These are phyloP conservation scores for Pocillopora damicornis DNA, from an alignment of 64 coral and sea anemone species.

Conservation along the genomic window DNA sequence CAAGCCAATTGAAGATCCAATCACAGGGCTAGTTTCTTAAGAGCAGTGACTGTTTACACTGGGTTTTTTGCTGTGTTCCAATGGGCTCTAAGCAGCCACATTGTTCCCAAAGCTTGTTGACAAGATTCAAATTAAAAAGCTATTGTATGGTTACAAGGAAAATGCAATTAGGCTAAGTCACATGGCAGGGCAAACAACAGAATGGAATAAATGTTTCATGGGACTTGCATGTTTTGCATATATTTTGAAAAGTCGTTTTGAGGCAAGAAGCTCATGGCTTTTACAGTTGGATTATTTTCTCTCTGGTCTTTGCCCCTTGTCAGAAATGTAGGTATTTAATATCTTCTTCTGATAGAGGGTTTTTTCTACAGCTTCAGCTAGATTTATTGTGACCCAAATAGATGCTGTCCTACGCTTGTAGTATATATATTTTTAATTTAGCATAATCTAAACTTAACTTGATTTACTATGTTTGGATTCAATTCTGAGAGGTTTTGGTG, in stretches of 20 bases:
- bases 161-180: conserved; percentile 71
- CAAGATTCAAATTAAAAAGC: conserved; percentile 67
- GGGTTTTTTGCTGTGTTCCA: conserved; percentile 49
- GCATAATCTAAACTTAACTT: conserved; percentile 59
- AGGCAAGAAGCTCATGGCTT: conserved; percentile 46
- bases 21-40: conserved; percentile 6
- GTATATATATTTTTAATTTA: conserved; percentile 64
- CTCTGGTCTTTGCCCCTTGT: background rate
- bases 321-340: conserved; percentile 27
- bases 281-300: conserved; percentile 16
- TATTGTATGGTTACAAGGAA: conserved; percentile 57
- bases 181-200: conserved; percentile 69
- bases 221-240: conserved; percentile 78
- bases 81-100: conserved; percentile 30
- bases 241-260: conserved; percentile 53
- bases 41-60: conserved; percentile 33
- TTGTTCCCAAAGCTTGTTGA: conserved; percentile 64
- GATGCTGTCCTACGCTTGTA: conserved; percentile 23
- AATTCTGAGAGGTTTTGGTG: background rate
- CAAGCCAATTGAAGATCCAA: conserved; percentile 33
- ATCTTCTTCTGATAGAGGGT: background rate
- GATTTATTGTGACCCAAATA: background rate
- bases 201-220: conserved; percentile 76
- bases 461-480: conserved; percentile 35
- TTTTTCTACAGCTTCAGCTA: background rate